Conservation (phyloP, 2,113 vertebrate species). For the Epinephelus lanceolatus region DNA sequence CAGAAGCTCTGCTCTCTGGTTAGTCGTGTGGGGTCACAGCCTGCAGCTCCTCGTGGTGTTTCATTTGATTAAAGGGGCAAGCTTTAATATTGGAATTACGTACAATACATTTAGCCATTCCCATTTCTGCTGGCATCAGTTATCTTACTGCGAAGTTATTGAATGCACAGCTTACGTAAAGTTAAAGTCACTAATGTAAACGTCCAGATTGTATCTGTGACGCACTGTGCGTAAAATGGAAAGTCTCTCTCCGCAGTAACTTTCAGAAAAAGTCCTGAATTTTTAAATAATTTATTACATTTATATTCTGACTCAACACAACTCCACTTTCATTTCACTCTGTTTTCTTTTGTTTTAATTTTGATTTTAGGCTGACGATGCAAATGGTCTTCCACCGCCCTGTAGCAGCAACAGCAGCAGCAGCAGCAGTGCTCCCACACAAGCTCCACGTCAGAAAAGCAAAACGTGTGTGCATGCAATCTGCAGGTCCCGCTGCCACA, state of each 20-base stretch:
- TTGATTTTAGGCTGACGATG: not conserved
- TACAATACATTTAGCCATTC: not conserved
- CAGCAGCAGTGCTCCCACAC: not conserved
- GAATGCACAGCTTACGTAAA: not conserved
- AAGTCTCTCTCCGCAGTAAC: not conserved
- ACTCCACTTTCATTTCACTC: not conserved
- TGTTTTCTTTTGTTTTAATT: not conserved
- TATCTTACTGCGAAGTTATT: not conserved
- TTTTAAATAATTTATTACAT: not conserved
- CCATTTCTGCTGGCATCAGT: not conserved
- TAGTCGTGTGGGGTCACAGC: not conserved
- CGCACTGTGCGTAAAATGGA: not conserved
- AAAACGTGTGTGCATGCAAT: not conserved
- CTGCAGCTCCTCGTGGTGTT: not conserved
- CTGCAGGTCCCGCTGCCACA: slow-evolving; percentile 3
- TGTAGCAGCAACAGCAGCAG: not conserved
- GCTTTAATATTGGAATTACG: not conserved
- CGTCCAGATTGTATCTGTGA: not conserved
- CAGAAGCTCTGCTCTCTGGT: slow-evolving; percentile 8
- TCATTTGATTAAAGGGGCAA: not conserved
- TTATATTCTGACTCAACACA: not conserved
- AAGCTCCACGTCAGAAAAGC: not conserved
- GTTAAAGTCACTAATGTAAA: not conserved
- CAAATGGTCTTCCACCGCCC: not conserved
- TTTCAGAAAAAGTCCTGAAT: not conserved